Base-by-base conservation (phyloP, 2,797 vertebrate species). In the Eospalax fontanierii region DNA sequence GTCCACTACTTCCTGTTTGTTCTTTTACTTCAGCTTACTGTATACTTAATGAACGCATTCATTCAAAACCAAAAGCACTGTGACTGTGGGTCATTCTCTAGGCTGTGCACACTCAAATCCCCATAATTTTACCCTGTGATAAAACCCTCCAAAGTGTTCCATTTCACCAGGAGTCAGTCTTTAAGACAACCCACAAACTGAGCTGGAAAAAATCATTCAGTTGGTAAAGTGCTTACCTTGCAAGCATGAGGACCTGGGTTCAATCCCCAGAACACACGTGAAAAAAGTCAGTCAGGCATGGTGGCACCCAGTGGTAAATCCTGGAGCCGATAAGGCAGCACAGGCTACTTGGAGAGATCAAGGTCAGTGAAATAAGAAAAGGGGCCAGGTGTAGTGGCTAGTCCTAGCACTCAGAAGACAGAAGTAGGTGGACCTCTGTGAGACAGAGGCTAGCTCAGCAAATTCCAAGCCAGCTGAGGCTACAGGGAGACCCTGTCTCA, bases 91-190 rank as follows among this genome's bases (percentile, higher is more conserved):
- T 33, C 30, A 14, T n/a, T 78, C 46, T 78, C 46, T 19, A 78
- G 50, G 50, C 12, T 54, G 50, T 12, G 33, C 24, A 12, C 3
- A 4, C 65, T 66, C 65, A 33, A 30, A 28, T 30, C 61, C 40
- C 4, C 57, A 30, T 26, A 16, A 30, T 38, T 38, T 92, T 50
- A 71, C 43, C 83, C 70, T 63, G 38, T 57, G 26, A 12, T 19
- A 43, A 89, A 83, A 87, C n/a, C 73, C 50, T 92, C 54, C 78
- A 50, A 66, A 83, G 30, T 26, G 50, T 93, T 33, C 54, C 74
- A 59, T 57, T n/a, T 89, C 28, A 38, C 38, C 28, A 33, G 4
- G 38, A 90, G 35, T 79, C 19, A 18, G 73, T 61, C 54, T 74
- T 85, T 74, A 74, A 68, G n/a, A 90, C 12, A 2, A 15, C 50